Evolutionary conservation across 2,888 invertebrate species (phyloP).

Genomic region (Phaedon cochleariae): DNA sequence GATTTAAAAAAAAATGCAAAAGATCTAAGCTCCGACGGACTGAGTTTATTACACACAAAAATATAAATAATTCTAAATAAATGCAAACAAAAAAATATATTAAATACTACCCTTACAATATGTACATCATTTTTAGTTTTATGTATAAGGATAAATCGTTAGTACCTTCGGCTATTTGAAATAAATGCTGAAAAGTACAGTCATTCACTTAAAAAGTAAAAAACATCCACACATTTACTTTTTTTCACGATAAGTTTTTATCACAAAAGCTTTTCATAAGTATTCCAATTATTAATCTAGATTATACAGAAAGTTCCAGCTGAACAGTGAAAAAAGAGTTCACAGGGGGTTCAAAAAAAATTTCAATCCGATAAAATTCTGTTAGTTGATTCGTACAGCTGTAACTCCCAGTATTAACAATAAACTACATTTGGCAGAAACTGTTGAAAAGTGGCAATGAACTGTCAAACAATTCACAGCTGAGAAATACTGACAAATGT

Average conservation of each 20-base stretch:
- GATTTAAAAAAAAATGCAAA: too few relatives aligned
- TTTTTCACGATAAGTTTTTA: conserved; percentile 40
- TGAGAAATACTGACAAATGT: not conserved
- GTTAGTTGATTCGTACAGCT: conserved; percentile 9
- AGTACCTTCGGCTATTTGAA: conserved; percentile 41
- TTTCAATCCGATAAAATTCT: too few relatives aligned
- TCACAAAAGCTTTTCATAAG: conserved; percentile 49
- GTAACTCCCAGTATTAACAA: conserved; percentile 8
- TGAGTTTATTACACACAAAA: conserved; percentile 46
- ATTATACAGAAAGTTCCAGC: conserved; percentile 16
- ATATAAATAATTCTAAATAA: conserved; percentile 48
- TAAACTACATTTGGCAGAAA: conserved; percentile 47
- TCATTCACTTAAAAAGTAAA: conserved; percentile 38
- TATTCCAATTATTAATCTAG: conserved; percentile 39
- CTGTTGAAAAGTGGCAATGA: conserved; percentile 20
- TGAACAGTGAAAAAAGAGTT: too few relatives aligned
- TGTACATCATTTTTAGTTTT: conserved; percentile 42
- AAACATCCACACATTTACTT: conserved; percentile 33
- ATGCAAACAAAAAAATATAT: conserved; percentile 47
- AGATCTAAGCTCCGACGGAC: not conserved
- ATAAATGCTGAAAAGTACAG: conserved; percentile 40
- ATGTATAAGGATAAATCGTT: conserved; percentile 37
- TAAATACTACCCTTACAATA: conserved; percentile 46
- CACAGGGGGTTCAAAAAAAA: too few relatives aligned
- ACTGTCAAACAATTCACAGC: not conserved